A percentile compares a stretch with the other conserved stretches of the same genome.
These are phyloP conservation scores for Opisthocomus hoazin DNA, from an alignment of 2,113 vertebrate genomes.

Conservation along the genomic window DNA sequence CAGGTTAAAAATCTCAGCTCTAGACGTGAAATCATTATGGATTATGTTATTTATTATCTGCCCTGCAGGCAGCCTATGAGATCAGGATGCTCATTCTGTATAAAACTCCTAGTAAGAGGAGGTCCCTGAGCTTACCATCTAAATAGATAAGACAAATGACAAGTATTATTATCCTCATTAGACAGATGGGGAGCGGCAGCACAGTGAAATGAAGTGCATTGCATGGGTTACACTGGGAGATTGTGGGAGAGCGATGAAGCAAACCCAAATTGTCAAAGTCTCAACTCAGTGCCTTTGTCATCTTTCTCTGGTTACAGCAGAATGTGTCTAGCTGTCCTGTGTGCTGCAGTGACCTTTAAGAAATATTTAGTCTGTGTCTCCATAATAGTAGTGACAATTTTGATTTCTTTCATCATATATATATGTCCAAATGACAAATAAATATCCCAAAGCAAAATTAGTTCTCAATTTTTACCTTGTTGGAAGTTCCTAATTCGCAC, in stretches of 20 bases:
- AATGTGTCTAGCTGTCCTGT: background rate
- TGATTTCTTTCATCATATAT: background rate
- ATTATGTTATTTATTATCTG: background rate
- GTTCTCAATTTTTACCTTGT: background rate
- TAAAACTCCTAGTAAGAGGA: background rate
- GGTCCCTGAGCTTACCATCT: background rate
- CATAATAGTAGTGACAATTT: background rate
- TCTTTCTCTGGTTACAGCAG: background rate
- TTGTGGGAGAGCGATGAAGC: background rate
- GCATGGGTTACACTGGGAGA: background rate
- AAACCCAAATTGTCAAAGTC: background rate
- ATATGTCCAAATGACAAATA: background rate
- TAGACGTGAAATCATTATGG: background rate
- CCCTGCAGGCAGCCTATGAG: background rate
- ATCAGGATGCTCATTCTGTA: background rate
- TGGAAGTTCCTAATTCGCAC: background rate
- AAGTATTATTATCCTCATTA: background rate
- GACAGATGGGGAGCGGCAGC: background rate
- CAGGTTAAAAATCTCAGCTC: background rate
- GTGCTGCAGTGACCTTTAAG: background rate
- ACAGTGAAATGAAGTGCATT: background rate
- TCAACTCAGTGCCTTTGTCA: background rate
- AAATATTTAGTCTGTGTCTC: background rate
- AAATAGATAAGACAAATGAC: constrained; percentile 7
- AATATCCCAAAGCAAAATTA: background rate